phyloP scores from a whole-genome alignment of 2,888 invertebrate species.

The Drosophila birchii region DNA sequence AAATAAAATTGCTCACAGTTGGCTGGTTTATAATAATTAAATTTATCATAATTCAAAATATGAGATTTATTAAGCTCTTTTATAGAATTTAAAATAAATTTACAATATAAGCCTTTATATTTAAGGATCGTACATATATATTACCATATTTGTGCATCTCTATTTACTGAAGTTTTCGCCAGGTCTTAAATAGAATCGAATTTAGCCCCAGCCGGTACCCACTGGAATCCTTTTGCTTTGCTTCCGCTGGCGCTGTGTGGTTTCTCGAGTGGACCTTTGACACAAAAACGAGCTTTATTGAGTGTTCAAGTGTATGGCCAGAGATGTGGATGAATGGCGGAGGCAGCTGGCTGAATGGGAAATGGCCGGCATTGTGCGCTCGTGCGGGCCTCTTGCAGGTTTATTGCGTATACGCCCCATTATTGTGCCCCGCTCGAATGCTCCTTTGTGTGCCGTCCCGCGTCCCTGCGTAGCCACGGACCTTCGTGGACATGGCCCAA shows the following conservation, averaged over 20 bases:
- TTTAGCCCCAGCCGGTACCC: slow-evolving; percentile 27
- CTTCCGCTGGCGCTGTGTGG: slow-evolving; percentile 51
- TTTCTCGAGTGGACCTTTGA: slow-evolving; percentile 63
- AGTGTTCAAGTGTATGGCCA: slow-evolving; percentile 45
- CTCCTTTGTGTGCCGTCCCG: slow-evolving; percentile 43
- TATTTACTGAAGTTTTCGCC: slow-evolving; percentile 50
- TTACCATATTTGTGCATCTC: neutral
- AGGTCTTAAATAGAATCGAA: slow-evolving; percentile 45
- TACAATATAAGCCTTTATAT: too few relatives aligned
- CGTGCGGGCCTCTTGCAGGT: slow-evolving; percentile 54
- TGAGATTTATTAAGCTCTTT: too few relatives aligned
- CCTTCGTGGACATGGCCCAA: neutral
- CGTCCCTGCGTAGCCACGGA: neutral
- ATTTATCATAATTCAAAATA: too few relatives aligned
- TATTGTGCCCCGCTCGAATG: slow-evolving; percentile 54
- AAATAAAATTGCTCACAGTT: too few relatives aligned
- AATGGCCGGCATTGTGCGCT: slow-evolving; percentile 40
- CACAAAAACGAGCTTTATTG: slow-evolving; percentile 62
- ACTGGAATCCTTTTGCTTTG: slow-evolving; percentile 18
- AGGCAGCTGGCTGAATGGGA: neutral
- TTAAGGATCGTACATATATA: too few relatives aligned
- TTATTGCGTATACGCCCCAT: slow-evolving; percentile 68
- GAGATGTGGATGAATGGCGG: slow-evolving; percentile 25
- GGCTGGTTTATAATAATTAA: too few relatives aligned
- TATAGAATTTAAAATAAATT: too few relatives aligned